Base-by-base conservation (phyloP, 2,113 vertebrate species). In the Vidua macroura region DNA sequence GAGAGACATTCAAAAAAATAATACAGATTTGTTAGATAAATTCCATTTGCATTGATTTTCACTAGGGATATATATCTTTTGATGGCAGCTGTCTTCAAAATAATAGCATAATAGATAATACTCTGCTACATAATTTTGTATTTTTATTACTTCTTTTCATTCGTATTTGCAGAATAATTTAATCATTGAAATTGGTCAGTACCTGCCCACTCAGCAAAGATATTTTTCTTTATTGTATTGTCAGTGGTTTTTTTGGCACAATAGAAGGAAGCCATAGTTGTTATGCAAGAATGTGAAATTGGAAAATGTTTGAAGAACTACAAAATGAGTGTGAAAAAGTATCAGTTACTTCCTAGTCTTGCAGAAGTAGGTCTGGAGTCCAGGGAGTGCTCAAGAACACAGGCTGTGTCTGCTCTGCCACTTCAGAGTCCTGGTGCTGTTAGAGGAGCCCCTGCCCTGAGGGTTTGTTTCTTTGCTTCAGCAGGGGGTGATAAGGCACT, bases 71-170 rank as follows among this genome's bases (percentile, higher is more conserved):
- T 94, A 39, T 72, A 51, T 94, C 51, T 96, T 80, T 86, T 52
- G n/a, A 82, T 79, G 91, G 80, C 83, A 86, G 73, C 86, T 96
- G 76, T 83, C 93, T 86, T 93, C 74, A 95, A 58, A 83, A 58
- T 82, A 92, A 78, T 78, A 81, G 53, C 14, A 33, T 67, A 92
- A 88, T 83, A 92, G 85, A 77, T 90, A 93, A 85, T 74, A 39
- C n/a, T 44, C 63, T 83, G 35, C 68, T 67, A 74, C 56, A 22
- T 93, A 74, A 51, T 55, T 87, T 90, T 55, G 33, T 92, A 39
- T 80, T 90, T 94, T 81, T 83, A 67, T 94, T 80, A 31, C 28
- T 90, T 75, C 35, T 92, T 90, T 88, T 83, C 75, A 56, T 35
- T 83, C 83, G 6, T 67, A 70, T 49, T 83, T 90, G 59, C 62